A percentile compares a stretch with the other conserved stretches of the same genome.
These are phyloP conservation scores for Synergus itoensis DNA, from an alignment of 2,888 invertebrate genomes.

Conservation along the genomic window DNA sequence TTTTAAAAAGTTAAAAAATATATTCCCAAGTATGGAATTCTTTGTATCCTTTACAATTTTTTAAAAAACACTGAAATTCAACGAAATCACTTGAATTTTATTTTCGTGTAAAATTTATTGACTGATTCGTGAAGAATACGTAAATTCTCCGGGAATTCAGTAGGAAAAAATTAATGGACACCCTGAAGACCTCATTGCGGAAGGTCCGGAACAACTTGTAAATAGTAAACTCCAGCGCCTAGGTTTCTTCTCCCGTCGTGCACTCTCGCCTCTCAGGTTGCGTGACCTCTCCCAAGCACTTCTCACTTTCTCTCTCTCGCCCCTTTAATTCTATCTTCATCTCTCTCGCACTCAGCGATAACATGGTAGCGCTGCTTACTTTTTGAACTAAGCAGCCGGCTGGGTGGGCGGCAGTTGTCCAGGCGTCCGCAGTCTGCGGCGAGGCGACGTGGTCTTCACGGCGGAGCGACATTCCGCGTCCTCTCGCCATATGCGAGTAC, in stretches of 20 bases:
- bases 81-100: too few species aligned
- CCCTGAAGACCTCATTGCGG: neutral
- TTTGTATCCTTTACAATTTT: too few species aligned
- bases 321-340: neutral
- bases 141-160: too few species aligned
- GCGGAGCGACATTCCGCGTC: conserved; percentile 68
- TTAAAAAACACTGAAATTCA: too few species aligned
- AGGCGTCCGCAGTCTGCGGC: conserved; percentile 71
- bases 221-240: conserved; percentile 20
- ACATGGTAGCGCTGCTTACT: neutral
- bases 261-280: conserved; percentile 36
- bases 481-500: conserved; percentile 59
- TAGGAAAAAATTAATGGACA: too few species aligned
- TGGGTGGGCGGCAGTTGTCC: conserved; percentile 75
- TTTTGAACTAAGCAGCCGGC: conserved; percentile 52
- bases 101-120: too few species aligned
- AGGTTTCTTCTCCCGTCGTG: conserved; percentile 27
- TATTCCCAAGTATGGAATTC: too few species aligned
- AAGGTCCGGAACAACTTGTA: neutral
- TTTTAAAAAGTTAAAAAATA: too few species aligned
- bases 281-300: conserved; percentile 18
- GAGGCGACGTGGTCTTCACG: conserved; percentile 72
- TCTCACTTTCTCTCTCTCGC: conserved; percentile 1
- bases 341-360: neutral
- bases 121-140: too few species aligned